Evolutionary conservation across 2,113 vertebrate genomes (phyloP).

Genomic region (Thymallus thymallus): DNA sequence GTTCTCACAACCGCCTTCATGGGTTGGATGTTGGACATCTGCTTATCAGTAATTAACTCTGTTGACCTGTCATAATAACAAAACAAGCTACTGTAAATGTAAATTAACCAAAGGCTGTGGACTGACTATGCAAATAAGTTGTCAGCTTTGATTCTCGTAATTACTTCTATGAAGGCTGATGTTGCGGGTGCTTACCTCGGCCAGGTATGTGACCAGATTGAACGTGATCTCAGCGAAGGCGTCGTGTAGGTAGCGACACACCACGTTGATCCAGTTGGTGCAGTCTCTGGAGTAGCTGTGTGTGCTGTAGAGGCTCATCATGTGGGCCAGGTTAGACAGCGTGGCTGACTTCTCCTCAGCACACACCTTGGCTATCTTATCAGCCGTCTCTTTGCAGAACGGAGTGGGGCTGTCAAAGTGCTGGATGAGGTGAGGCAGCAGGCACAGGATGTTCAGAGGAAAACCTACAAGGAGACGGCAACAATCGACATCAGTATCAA

Average conservation of each 20-base stretch:
- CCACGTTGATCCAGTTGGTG: constrained; percentile 97
- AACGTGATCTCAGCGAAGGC: constrained; percentile 93
- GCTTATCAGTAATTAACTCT: no score
- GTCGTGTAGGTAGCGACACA: constrained; percentile 94
- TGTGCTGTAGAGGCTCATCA: constrained; percentile 98
- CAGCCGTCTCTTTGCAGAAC: constrained; percentile 98
- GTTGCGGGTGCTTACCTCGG: constrained; percentile 80
- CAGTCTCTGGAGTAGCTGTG: constrained; percentile 97
- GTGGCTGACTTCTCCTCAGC: constrained; percentile 91
- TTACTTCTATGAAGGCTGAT: neutral
- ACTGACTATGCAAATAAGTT: no score
- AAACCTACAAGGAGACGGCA: constrained; percentile 78
- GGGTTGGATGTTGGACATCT: no score
- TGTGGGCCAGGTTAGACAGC: constrained; percentile 93
- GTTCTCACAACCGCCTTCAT: no score
- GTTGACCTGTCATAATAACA: no score
- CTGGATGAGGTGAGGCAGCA: constrained; percentile 96
- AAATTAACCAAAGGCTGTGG: no score
- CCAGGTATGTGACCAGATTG: constrained; percentile 92
- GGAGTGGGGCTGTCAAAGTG: constrained; percentile 98
- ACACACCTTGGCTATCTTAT: constrained; percentile 94
- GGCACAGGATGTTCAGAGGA: constrained; percentile 96
- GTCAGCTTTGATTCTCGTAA: no score
- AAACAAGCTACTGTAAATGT: no score
- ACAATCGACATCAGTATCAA: no score